Conservation (phyloP, 2,113 vertebrate genomes). For the Formicarius rufipectus region DNA sequence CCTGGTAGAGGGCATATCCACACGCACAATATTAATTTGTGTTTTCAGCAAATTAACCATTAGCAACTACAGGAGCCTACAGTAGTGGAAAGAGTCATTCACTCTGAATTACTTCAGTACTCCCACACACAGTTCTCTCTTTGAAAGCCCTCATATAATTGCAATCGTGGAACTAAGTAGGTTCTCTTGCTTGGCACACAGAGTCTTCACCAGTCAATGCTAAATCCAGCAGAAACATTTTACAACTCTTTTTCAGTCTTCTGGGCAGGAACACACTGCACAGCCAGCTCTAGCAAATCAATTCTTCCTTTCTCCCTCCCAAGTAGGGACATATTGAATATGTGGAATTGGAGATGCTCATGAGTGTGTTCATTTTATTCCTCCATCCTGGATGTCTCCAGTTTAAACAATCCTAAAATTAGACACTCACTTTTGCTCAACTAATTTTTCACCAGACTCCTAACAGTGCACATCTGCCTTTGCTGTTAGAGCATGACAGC, state of each 20-base stretch:
- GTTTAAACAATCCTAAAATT: background rate
- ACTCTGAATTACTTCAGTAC: background rate
- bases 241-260: background rate
- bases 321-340: background rate
- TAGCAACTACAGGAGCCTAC: background rate
- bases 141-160: background rate
- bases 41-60: background rate
- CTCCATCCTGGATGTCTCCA: background rate
- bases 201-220: background rate
- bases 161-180: background rate
- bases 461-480: background rate
- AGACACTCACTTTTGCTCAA: background rate
- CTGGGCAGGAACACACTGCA: background rate
- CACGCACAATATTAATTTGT: background rate
- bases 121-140: background rate
- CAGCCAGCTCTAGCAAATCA: background rate
- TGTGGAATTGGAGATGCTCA: background rate
- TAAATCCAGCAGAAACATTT: background rate
- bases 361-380: accelerated
- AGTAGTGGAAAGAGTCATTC: background rate
- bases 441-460: background rate
- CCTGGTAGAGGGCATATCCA: background rate
- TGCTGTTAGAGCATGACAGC: background rate
- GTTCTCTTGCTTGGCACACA: background rate
- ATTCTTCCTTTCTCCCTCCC: background rate